Base-by-base conservation (phyloP, 2,888 invertebrate genomes). In the Cinara cedri region DNA sequence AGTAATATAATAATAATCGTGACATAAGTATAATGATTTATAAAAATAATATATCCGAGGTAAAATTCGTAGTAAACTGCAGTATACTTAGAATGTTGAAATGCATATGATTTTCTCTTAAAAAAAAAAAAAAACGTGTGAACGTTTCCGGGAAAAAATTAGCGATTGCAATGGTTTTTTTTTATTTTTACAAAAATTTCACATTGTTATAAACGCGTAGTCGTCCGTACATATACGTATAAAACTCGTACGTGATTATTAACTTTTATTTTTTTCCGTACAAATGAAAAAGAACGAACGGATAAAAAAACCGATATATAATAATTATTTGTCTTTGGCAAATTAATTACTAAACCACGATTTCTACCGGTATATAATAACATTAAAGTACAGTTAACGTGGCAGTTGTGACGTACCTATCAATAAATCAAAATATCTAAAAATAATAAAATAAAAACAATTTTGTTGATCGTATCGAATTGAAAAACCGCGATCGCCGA, bases 141-240 rank as follows among this genome's bases (percentile, higher is more conserved):
- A 54, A 51, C 63, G 16, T 34, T 74, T 74, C n/a, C 51, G 54
- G 16, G 14, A 63, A 46, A 66, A 57, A 66, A 66, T 34, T 55
- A 66, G 19, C 14, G 10, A 46, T 46, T 46, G 13, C 13, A 14
- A 46, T 63, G 16, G 42, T 21, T 8, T 60, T 60, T 60, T 60
- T 60, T 26, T 46, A 16, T 60, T 24, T 51, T 24, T n/a, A 26
- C n/a, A 55, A 54, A 24, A 21, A 24, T 54, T 72, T 74, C 63
- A 51, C 63, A 74, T 54, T 74, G n/a, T 44, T 21, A 54, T 42
- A 55, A 70, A 70, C 55, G 13, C 19, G 42, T 21, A 14, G 13
- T 42, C 21, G 55, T n/a, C n/a, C 21, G 21, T 11, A 1, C 19
- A n/a, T 55, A 1, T 51, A 34, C 34, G 4, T 51, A 16, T 55